phyloP scores from a whole-genome alignment of 2,797 vertebrate species.

The Sebastes melanostomus region DNA sequence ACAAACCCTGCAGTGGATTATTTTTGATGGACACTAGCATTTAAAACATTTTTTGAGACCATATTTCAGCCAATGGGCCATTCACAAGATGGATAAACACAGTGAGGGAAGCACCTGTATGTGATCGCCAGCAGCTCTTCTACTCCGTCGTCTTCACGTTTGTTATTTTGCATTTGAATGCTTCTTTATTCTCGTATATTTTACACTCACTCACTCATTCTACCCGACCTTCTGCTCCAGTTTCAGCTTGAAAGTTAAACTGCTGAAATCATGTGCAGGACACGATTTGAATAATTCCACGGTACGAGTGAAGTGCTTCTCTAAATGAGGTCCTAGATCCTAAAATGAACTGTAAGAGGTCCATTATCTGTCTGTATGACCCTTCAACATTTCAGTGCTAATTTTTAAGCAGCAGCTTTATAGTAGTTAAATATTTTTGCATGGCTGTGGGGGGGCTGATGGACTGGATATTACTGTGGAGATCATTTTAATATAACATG shows the following conservation, averaged over 20 bases:
- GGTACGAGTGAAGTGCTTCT: constrained; percentile 13
- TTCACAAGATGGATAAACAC: too few relatives aligned
- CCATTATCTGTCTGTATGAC: constrained; percentile 31
- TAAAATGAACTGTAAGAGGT: constrained; percentile 36
- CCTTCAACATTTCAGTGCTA: constrained; percentile 11
- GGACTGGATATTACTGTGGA: constrained; percentile 25
- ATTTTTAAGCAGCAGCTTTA: neutral
- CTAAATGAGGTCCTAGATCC: constrained; percentile 16
- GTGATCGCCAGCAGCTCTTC: neutral
- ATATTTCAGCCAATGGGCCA: neutral
- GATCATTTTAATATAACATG: constrained; percentile 20
- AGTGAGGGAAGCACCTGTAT: too few relatives aligned
- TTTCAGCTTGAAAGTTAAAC: neutral
- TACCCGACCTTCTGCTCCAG: neutral
- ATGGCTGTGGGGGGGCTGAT: constrained; percentile 11
- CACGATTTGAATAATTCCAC: neutral
- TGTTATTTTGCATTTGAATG: neutral
- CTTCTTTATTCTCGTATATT: neutral
- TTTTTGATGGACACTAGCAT: too few relatives aligned
- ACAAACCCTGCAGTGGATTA: too few relatives aligned
- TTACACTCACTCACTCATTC: neutral
- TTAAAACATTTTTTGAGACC: neutral
- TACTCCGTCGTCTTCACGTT: neutral
- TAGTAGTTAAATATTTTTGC: neutral
- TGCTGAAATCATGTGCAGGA: neutral